Conservation (phyloP, 2,113 vertebrate species). For the Labeo catla region DNA sequence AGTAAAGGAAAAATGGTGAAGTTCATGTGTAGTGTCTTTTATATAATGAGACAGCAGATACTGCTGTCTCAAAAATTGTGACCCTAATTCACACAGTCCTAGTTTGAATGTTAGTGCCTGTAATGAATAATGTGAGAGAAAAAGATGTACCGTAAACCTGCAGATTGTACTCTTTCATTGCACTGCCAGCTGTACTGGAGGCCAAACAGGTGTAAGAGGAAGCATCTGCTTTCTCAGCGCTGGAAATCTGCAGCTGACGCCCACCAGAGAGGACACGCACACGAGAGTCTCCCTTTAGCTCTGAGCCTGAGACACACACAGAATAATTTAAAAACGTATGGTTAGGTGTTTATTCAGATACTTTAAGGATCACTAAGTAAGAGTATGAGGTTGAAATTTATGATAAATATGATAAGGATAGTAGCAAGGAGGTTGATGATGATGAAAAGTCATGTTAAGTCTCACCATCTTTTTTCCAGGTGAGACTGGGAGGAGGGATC, state of each 20-base stretch:
- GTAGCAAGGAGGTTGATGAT: not conserved
- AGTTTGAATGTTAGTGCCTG: not conserved
- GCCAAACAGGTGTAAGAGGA: constrained; percentile 87
- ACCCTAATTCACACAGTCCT: not conserved
- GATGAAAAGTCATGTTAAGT: not conserved
- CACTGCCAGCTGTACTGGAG: constrained; percentile 83
- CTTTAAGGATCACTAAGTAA: not conserved
- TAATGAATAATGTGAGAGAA: not conserved
- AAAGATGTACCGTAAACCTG: constrained; percentile 85
- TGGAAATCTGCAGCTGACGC: constrained; percentile 88
- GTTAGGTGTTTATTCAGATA: not conserved
- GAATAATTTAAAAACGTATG: not conserved
- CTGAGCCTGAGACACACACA: constrained; percentile 73
- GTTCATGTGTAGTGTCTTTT: not conserved
- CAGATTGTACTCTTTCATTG: constrained; percentile 85
- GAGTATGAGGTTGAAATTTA: not conserved
- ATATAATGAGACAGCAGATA: not conserved
- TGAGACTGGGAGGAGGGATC: constrained; percentile 89
- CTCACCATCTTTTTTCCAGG: constrained; percentile 90
- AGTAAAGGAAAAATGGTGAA: constrained; percentile 40
- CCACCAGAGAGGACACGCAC: constrained; percentile 88
- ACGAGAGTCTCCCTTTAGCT: constrained; percentile 74
- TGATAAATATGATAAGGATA: not conserved
- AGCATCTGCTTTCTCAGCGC: constrained; percentile 80
- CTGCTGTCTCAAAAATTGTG: not conserved